Conservation (phyloP, 2,113 vertebrate species). For the Cebidichthys violaceus region DNA sequence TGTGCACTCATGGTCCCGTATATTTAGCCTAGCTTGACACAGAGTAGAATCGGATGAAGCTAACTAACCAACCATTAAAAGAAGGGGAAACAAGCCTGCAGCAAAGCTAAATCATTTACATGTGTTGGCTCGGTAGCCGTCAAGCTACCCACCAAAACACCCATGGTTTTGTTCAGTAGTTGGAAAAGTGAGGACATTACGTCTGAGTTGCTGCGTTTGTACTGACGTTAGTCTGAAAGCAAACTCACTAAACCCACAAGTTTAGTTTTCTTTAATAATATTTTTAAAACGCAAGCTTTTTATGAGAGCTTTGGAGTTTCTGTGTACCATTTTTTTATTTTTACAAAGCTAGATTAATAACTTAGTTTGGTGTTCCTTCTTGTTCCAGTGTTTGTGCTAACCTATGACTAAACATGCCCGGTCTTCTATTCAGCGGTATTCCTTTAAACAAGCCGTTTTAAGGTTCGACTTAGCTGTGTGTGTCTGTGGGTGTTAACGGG, state of each 20-base stretch:
- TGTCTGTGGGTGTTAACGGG: conserved; percentile 1
- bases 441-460: neutral
- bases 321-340: neutral
- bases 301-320: neutral
- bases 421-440: neutral
- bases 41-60: neutral
- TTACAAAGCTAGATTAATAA: neutral
- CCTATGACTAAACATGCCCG: neutral
- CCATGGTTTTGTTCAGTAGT: neutral
- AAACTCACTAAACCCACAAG: neutral
- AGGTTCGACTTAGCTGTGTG: neutral
- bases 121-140: neutral
- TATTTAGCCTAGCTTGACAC: neutral
- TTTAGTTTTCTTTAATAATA: neutral
- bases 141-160: neutral
- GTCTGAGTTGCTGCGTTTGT: neutral
- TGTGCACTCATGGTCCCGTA: too few relatives aligned
- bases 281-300: neutral
- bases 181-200: neutral
- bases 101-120: neutral
- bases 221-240: neutral
- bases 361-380: neutral
- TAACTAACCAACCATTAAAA: neutral
- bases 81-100: neutral
- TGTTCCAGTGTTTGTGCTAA: neutral